Evolutionary conservation across 1,140 invertebrate species (phyloP).

Genomic region (Sinella curviseta): DNA sequence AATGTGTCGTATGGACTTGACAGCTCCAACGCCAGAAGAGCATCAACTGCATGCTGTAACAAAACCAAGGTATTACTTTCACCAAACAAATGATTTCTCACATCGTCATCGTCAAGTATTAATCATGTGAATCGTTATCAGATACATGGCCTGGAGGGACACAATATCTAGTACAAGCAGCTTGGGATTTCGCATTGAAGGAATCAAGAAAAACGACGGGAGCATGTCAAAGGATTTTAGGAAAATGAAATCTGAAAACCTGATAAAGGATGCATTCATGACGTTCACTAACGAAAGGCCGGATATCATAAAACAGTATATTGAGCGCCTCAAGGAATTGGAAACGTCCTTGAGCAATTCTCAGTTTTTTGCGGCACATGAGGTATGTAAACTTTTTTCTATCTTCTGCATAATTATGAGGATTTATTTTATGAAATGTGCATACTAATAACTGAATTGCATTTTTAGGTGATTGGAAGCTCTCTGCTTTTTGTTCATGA

Average conservation of each 20-base stretch:
- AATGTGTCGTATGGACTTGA: constrained; percentile 92
- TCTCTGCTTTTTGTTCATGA: constrained; percentile 96
- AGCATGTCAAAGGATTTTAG: constrained; percentile 93
- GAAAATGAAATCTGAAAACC: constrained; percentile 81
- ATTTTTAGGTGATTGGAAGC: constrained; percentile 84
- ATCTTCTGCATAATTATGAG: not conserved
- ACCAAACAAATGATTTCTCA: too few species aligned
- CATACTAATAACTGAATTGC: constrained; percentile 42
- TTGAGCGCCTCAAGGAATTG: constrained; percentile 80
- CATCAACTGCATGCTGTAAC: constrained; percentile 84
- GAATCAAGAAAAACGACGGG: constrained; percentile 77
- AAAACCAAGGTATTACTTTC: constrained; percentile 68
- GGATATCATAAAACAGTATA: constrained; percentile 73
- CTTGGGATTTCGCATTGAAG: constrained; percentile 94
- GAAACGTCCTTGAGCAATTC: constrained; percentile 76
- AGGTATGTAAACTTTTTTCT: constrained; percentile 66
- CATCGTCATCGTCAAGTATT: too few species aligned
- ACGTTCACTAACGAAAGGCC: constrained; percentile 79
- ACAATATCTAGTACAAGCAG: constrained; percentile 94
- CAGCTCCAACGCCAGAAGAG: constrained; percentile 87
- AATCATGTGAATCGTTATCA: too few species aligned
- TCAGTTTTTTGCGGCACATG: constrained; percentile 84
- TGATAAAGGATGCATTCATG: constrained; percentile 76
- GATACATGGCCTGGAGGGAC: constrained; percentile 96
- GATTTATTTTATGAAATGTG: constrained; percentile 7